These are phyloP conservation scores for Drosophila buzzatii DNA, from an alignment of 2,888 invertebrate genomes.

Conservation along the genomic window DNA sequence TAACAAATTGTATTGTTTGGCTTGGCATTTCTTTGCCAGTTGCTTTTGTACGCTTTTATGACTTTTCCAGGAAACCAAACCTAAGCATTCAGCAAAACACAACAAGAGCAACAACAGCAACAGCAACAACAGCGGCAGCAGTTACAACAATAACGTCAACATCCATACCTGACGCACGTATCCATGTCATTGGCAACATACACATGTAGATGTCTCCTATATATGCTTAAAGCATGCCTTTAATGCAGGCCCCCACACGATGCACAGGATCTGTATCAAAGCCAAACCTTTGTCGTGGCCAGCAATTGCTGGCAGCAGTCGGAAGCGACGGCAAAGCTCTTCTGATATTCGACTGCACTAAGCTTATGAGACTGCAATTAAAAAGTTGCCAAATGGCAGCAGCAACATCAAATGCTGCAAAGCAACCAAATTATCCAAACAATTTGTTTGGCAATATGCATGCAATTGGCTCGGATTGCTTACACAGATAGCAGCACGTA, in stretches of 20 bases:
- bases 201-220: constrained; percentile 19
- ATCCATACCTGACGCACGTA: constrained; percentile 31
- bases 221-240: constrained; percentile 46
- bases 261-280: constrained; percentile 22
- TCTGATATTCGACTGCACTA: constrained; percentile 24
- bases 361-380: constrained; percentile 58
- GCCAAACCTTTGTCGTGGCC: constrained; percentile 53
- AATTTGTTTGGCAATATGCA: constrained; percentile 17
- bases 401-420: constrained; percentile 27
- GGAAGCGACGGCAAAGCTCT: constrained; percentile 20
- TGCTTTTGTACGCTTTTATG: constrained; percentile 68
- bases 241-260: constrained; percentile 28
- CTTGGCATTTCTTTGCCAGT: constrained; percentile 54
- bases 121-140: neutral
- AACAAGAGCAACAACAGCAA: constrained; percentile 19
- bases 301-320: constrained; percentile 33
- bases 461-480: constrained; percentile 22
- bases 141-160: neutral
- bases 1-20: constrained; percentile 80
- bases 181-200: constrained; percentile 22
- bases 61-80: constrained; percentile 72
- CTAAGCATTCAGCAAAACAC: constrained; percentile 35
- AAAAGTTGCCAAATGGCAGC: constrained; percentile 43
- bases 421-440: constrained; percentile 21
- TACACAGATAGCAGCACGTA: neutral